phyloP scores from a whole-genome alignment of 2,113 vertebrate species.

The Pteropus alecto region DNA sequence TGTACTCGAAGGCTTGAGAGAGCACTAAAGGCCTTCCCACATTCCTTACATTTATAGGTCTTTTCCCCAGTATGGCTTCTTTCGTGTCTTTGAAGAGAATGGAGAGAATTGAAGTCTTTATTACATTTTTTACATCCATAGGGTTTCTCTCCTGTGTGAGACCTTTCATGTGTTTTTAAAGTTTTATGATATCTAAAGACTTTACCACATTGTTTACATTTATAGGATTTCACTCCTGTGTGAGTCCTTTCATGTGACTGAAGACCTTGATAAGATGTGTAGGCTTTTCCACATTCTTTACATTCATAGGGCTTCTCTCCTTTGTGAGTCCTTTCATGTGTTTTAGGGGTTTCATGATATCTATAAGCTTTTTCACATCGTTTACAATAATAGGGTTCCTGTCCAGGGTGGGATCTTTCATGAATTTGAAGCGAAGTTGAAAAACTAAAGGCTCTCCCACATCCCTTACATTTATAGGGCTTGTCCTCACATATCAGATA shows the following conservation, averaged over 20 bases:
- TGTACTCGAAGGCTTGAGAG: neutral
- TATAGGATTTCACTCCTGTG: constrained; percentile 42
- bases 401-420: constrained; percentile 4
- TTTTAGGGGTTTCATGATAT: neutral
- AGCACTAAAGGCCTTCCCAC: neutral
- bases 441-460: constrained; percentile 46
- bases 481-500: neutral
- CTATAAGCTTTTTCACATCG: neutral
- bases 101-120: neutral
- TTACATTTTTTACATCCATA: constrained; percentile 49
- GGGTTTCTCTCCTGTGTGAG: constrained; percentile 45
- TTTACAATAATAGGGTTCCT: neutral
- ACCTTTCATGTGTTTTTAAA: neutral
- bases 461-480: constrained; percentile 20
- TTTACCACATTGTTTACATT: constrained; percentile 54
- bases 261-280: neutral
- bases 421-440: neutral
- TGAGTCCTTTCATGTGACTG: constrained; percentile 21
- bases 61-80: neutral
- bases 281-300: neutral
- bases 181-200: constrained; percentile 3
- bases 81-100: constrained; percentile 20
- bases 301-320: neutral
- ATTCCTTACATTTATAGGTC: neutral
- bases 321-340: neutral